phyloP scores from a whole-genome alignment of 2,113 vertebrate species.

The Psettodes erumei region DNA sequence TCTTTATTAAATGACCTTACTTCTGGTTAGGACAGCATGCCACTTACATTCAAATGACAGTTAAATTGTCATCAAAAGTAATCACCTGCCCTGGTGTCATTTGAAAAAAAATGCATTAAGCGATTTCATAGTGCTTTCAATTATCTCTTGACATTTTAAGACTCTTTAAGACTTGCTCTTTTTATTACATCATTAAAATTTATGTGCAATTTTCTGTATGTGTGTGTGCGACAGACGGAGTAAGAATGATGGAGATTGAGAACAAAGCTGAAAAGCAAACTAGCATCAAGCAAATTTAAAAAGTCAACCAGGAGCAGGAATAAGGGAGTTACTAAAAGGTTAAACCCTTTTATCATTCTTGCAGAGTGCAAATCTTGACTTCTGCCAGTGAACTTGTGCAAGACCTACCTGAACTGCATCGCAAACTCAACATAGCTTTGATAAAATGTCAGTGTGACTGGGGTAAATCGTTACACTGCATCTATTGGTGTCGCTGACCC shows the following conservation, averaged over 20 bases:
- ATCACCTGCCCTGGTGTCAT: not conserved
- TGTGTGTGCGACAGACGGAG: conserved; percentile 7
- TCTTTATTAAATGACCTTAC: not conserved
- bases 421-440: conserved; percentile 20
- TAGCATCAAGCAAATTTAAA: not conserved
- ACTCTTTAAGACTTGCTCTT: too few relatives aligned
- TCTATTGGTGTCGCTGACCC: conserved; percentile 39
- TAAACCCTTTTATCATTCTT: conserved; percentile 1
- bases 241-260: not conserved
- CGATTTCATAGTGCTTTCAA: not conserved
- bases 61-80: not conserved
- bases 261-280: not conserved
- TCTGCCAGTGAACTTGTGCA: conserved; percentile 10
- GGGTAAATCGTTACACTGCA: conserved; percentile 32
- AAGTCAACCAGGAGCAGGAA: conserved; percentile 21
- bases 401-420: conserved; percentile 24
- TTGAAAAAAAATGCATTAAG: not conserved
- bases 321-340: conserved; percentile 13
- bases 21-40: not conserved
- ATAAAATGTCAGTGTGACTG: conserved; percentile 36
- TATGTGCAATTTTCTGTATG: not conserved
- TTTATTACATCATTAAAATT: conserved; percentile 33
- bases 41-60: not conserved
- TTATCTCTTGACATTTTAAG: not conserved
- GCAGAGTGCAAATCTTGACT: conserved; percentile 8